phyloP scores from a whole-genome alignment of 2,888 invertebrate species.

The Schizotus pectinicornis region DNA sequence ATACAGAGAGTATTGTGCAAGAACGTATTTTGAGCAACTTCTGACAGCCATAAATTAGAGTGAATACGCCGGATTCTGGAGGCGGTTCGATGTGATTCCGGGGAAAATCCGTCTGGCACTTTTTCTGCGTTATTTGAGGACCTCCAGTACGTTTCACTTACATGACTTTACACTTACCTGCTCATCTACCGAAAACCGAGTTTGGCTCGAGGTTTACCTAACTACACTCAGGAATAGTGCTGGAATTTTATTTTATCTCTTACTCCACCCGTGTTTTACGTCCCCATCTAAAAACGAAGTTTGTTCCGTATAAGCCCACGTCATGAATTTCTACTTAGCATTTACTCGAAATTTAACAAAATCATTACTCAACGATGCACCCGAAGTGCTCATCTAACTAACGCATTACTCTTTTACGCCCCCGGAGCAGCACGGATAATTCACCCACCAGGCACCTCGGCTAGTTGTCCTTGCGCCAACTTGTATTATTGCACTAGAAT shows the following conservation, averaged over 20 bases:
- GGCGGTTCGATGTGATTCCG: no score
- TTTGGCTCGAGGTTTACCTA: slow-evolving; percentile 9
- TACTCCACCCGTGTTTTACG: not conserved
- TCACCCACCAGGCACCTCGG: no score
- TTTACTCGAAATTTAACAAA: no score
- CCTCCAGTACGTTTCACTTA: slow-evolving; percentile 34
- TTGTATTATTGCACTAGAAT: no score
- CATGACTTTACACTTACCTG: slow-evolving; percentile 47
- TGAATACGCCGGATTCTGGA: no score
- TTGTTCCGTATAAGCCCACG: not conserved
- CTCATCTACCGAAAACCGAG: slow-evolving; percentile 28
- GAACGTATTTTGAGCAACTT: slow-evolving; percentile 23
- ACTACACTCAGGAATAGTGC: not conserved
- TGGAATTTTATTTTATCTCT: slow-evolving; percentile 11
- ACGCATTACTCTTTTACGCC: no score
- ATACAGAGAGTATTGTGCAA: slow-evolving; percentile 27
- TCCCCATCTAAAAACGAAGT: slow-evolving; percentile 7
- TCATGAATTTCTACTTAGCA: no score
- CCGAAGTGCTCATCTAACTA: no score
- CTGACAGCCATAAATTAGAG: no score
- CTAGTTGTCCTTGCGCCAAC: no score
- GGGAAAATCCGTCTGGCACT: slow-evolving; percentile 2
- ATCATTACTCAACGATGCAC: no score
- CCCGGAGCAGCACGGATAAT: no score
- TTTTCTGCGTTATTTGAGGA: slow-evolving; percentile 1